A percentile compares a stretch with the other conserved stretches of the same genome.
These are phyloP conservation scores for Serrognathus titanus DNA, from an alignment of 2,888 invertebrate genomes.

Conservation along the genomic window DNA sequence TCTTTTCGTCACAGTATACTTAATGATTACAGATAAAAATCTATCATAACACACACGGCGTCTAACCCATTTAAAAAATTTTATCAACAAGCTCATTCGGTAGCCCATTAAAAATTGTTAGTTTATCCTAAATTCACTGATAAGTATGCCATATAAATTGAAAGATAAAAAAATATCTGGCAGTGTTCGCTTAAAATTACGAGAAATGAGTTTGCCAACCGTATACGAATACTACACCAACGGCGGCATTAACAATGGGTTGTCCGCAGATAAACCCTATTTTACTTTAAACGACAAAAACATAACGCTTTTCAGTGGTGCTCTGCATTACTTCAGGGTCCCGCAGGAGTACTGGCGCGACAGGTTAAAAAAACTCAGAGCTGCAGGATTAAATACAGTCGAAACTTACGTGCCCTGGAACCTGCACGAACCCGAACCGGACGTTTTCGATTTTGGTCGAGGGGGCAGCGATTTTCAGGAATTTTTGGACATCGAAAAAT, in stretches of 20 bases:
- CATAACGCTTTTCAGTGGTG: slow-evolving; percentile 50
- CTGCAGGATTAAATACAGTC: slow-evolving; percentile 82
- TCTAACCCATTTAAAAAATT: too few relatives aligned
- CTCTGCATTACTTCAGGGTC: slow-evolving; percentile 83
- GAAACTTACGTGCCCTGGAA: slow-evolving; percentile 88
- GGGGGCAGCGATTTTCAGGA: slow-evolving; percentile 56
- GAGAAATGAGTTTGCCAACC: slow-evolving; percentile 35
- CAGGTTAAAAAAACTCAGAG: slow-evolving; percentile 69
- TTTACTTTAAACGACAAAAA: slow-evolving; percentile 48
- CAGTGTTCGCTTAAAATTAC: too few relatives aligned
- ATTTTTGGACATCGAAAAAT: slow-evolving; percentile 59
- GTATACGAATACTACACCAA: slow-evolving; percentile 51
- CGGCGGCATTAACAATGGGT: slow-evolving; percentile 38
- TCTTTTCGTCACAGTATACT: too few relatives aligned
- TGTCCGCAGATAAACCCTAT: slow-evolving; percentile 35
- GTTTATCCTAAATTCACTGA: too few relatives aligned
- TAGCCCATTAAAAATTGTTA: too few relatives aligned
- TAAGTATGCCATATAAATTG: too few relatives aligned
- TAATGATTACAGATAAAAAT: too few relatives aligned
- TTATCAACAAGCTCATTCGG: too few relatives aligned
- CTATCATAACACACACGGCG: too few relatives aligned
- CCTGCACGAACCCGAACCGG: slow-evolving; percentile 74
- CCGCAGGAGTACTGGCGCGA: slow-evolving; percentile 77
- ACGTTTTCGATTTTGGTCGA: slow-evolving; percentile 60
- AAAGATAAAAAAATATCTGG: too few relatives aligned